phyloP scores from a whole-genome alignment of 2,888 invertebrate genomes.

The Plutella xylostella region DNA sequence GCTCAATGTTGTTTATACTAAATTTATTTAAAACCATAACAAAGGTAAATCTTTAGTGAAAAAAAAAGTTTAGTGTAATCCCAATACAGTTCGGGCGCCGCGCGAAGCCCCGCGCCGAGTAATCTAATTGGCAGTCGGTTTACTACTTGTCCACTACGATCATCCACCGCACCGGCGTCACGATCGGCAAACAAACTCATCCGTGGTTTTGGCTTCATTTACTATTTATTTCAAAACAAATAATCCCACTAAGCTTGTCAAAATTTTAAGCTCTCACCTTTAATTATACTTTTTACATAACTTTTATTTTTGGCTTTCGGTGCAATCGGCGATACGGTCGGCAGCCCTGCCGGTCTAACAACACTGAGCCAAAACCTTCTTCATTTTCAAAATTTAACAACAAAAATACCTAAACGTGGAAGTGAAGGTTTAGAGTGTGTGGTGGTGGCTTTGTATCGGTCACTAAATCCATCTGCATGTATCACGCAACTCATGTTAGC shows the following conservation, averaged over 20 bases:
- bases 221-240: slow-evolving; percentile 35
- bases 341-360: slow-evolving; percentile 20
- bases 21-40: too few relatives aligned
- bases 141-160: slow-evolving; percentile 2
- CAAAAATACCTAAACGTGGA: slow-evolving; percentile 45
- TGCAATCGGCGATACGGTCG: slow-evolving; percentile 40
- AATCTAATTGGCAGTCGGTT: slow-evolving; percentile 10
- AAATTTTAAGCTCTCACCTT: slow-evolving; percentile 58
- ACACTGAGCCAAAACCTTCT: slow-evolving; percentile 30
- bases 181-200: slow-evolving; percentile 30
- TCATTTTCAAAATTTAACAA: slow-evolving; percentile 61
- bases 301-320: slow-evolving; percentile 59
- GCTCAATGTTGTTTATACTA: too few relatives aligned
- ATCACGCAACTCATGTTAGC: slow-evolving; percentile 49
- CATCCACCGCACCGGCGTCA: slow-evolving; percentile 1
- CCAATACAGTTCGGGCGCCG: not conserved
- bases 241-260: slow-evolving; percentile 62
- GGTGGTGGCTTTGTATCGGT: slow-evolving; percentile 64
- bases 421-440: slow-evolving; percentile 68
- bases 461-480: slow-evolving; percentile 65
- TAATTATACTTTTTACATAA: slow-evolving; percentile 47
- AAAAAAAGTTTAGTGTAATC: too few relatives aligned
- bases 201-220: slow-evolving; percentile 67
- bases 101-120: not conserved
- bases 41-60: too few relatives aligned